Percentiles rank a stretch among this genome's conserved stretches.
Evolutionary conservation across 2,797 vertebrate genomes (phyloP).

Genomic region (Odontamblyopus lacepedii): DNA sequence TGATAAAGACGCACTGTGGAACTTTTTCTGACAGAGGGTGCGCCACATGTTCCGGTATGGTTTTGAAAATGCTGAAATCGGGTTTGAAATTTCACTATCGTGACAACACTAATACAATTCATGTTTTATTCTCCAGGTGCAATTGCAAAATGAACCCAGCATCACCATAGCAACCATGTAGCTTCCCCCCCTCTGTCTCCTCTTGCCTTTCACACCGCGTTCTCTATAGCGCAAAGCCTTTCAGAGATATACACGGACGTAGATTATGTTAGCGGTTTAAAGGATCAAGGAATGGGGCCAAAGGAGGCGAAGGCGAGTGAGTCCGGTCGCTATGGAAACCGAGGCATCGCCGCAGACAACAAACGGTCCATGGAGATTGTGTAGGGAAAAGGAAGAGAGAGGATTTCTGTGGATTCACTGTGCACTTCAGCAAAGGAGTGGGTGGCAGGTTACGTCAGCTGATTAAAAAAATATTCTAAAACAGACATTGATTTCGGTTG

Average conservation of each 20-base stretch:
- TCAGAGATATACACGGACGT: constrained; percentile 41
- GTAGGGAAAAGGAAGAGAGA: constrained; percentile 5
- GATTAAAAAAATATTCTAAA: neutral
- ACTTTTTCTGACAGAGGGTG: no score
- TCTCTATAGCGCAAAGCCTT: constrained; percentile 20
- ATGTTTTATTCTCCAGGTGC: no score
- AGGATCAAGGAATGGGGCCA: constrained; percentile 57
- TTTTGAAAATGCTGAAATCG: no score
- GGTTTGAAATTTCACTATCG: no score
- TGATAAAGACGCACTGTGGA: no score
- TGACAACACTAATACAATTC: no score
- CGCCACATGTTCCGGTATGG: no score
- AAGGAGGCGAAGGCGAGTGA: constrained; percentile 46
- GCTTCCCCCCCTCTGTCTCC: no score
- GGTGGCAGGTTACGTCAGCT: constrained; percentile 13
- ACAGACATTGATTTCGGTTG: no score
- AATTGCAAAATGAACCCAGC: no score
- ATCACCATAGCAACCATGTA: no score
- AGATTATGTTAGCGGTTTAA: constrained; percentile 44
- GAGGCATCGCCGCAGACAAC: constrained; percentile 69
- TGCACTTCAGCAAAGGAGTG: constrained; percentile 11
- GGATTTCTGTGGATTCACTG: neutral
- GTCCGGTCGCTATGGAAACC: constrained; percentile 75
- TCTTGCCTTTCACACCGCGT: neutral
- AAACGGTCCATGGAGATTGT: constrained; percentile 23